phyloP scores from a whole-genome alignment of 1,140 invertebrate genomes.

The Halyomorpha halys region DNA sequence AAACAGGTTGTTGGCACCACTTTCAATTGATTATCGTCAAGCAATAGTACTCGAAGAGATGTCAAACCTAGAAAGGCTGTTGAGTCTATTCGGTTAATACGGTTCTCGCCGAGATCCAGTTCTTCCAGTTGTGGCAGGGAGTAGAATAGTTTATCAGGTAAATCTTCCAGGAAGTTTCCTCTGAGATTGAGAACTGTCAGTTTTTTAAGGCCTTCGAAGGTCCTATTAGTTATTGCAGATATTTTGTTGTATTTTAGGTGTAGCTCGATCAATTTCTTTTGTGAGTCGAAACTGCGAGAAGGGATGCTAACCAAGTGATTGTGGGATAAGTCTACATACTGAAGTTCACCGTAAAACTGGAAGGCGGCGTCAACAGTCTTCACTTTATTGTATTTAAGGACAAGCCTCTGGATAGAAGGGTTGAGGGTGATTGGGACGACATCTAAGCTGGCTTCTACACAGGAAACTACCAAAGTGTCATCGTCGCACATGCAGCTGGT shows the following conservation, averaged over 20 bases:
- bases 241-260: slow-evolving; percentile 78
- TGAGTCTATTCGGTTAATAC: slow-evolving; percentile 66
- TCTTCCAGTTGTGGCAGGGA: slow-evolving; percentile 66
- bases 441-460: slow-evolving; percentile 71
- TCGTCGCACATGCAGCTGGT: slow-evolving; percentile 75
- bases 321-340: slow-evolving; percentile 70
- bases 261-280: slow-evolving; percentile 67
- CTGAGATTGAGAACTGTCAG: slow-evolving; percentile 68
- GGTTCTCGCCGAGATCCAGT: slow-evolving; percentile 76
- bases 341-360: slow-evolving; percentile 73
- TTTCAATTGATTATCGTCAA: slow-evolving; percentile 75
- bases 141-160: slow-evolving; percentile 63
- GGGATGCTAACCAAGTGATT: slow-evolving; percentile 73
- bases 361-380: slow-evolving; percentile 77
- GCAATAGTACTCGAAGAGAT: slow-evolving; percentile 61
- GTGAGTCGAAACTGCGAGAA: slow-evolving; percentile 61
- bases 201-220: slow-evolving; percentile 64
- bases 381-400: slow-evolving; percentile 74
- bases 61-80: slow-evolving; percentile 65
- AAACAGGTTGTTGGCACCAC: slow-evolving; percentile 62
- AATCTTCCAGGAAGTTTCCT: slow-evolving; percentile 68
- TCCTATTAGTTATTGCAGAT: slow-evolving; percentile 61
- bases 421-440: slow-evolving; percentile 84
- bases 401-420: slow-evolving; percentile 71
- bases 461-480: slow-evolving; percentile 74